Base-by-base conservation (phyloP, 2,113 vertebrate species). In the Gopherus flavomarginatus region DNA sequence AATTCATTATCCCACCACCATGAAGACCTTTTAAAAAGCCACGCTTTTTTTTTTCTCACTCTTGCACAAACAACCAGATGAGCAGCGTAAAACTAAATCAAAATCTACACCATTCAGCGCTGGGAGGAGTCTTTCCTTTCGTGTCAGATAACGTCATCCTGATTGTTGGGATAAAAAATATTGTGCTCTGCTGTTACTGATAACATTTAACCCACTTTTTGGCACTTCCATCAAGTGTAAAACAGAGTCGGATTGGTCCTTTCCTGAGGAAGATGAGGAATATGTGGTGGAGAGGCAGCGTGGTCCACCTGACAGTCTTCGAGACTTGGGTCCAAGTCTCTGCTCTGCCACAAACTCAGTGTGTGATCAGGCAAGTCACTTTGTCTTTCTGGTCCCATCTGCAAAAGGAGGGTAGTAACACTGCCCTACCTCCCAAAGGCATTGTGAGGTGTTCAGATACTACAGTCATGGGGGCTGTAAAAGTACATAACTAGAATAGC, bases 41-140 rank as follows among this genome's bases (percentile, higher is more conserved):
- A 17, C 0, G 0, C 0, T 19, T 93, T 84, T 80, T 69, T 50
- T 44, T 31, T 65, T 54, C 69, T 77, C 0, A 0, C 83, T 86
- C 62, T 85, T 88, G 78, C 26, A 1, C 78, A 22, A 85, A 12
- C 87, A 90, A 53, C 78, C 17, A 19, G 17, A 52, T 50, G 77
- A 83, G 38, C 42, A 44, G 6, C 21, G 56, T 80, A 44, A 88
- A 78, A 42, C 83, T 53, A 57, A 89, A 82, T 84, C 65, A 29
- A 82, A 56, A 5, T 13, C 93, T 81, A 10, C 31, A 65, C 44
- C 65, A 17, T 86, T 81, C 0, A 21, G 77, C 56, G 83, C 29
- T 38, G 19, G 42, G 85, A 53, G 14, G 24, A 26, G 4, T 80
- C 90, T 95, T 88, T 80, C 26, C 38, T 59, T 93, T 2, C 0